These are phyloP conservation scores for Apaloderma vittatum DNA, from an alignment of 2,113 vertebrate species.

Conservation along the genomic window DNA sequence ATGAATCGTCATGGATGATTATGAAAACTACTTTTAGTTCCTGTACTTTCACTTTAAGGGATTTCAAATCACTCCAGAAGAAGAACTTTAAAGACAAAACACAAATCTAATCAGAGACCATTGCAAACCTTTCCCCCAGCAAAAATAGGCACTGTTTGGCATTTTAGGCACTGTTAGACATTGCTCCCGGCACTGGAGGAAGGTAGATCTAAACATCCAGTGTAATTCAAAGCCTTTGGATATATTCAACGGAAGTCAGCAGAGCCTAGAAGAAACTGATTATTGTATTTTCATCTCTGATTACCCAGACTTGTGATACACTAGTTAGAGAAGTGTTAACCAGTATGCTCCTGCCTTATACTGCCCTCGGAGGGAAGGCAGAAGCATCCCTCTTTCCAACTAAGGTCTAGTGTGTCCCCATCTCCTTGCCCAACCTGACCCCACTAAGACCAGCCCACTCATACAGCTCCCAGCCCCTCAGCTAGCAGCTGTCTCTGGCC, in stretches of 20 bases:
- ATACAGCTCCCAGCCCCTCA: background rate
- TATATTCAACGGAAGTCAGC: background rate
- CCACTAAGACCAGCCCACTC: rapidly evolving
- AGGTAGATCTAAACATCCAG: background rate
- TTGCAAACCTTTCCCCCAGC: background rate
- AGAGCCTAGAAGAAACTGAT: background rate
- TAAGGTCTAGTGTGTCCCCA: background rate
- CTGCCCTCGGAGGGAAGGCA: background rate
- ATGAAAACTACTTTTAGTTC: background rate
- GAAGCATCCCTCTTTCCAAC: rapidly evolving
- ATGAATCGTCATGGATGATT: background rate
- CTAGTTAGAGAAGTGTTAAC: background rate
- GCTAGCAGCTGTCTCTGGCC: background rate
- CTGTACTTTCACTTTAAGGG: background rate
- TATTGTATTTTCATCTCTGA: background rate
- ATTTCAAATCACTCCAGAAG: background rate
- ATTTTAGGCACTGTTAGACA: background rate
- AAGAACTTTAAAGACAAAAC: background rate
- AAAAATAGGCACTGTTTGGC: background rate
- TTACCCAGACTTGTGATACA: rapidly evolving
- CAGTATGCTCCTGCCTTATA: background rate
- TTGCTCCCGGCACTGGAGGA: background rate
- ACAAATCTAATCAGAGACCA: background rate
- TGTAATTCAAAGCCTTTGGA: background rate
- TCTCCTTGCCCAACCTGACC: too few relatives aligned